Percentiles rank a stretch among this genome's conserved stretches.
These are phyloP conservation scores for Harlomillsia oculata DNA, from an alignment of 1,140 invertebrate genomes.

Conservation along the genomic window DNA sequence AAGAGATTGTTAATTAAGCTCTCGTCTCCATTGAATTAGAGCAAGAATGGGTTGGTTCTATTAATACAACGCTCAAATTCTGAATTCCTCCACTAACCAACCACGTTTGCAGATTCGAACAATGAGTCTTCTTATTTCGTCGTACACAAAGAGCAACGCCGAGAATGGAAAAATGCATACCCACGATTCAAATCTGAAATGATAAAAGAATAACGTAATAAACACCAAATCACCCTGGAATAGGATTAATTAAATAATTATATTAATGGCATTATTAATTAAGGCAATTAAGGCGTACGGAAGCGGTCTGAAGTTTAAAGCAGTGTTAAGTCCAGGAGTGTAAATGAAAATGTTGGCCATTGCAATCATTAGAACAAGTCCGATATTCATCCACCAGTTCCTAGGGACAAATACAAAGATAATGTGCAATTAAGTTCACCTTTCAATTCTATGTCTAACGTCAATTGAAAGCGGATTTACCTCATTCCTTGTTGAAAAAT, in stretches of 20 bases:
- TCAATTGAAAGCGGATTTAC: conserved; percentile 11
- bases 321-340: conserved; percentile 21
- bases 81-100: conserved; percentile 22
- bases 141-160: conserved; percentile 12
- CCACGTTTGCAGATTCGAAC: not conserved
- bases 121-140: conserved; percentile 11
- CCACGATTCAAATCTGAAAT: conserved; percentile 11
- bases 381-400: conserved; percentile 32
- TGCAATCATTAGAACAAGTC: conserved; percentile 6
- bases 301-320: conserved; percentile 19
- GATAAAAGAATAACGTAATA: not conserved
- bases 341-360: conserved; percentile 24
- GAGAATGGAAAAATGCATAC: conserved; percentile 14
- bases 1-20: no score
- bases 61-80: no score
- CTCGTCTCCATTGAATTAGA: no score
- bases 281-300: conserved; percentile 4
- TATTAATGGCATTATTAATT: not conserved
- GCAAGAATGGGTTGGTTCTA: no score
- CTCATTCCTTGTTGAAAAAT: conserved; percentile 30
- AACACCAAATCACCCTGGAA: not conserved
- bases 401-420: not conserved
- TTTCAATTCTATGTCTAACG: not conserved
- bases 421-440: not conserved
- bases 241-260: not conserved